phyloP scores from a whole-genome alignment of 2,888 invertebrate genomes.

The Geophilus truncorum region DNA sequence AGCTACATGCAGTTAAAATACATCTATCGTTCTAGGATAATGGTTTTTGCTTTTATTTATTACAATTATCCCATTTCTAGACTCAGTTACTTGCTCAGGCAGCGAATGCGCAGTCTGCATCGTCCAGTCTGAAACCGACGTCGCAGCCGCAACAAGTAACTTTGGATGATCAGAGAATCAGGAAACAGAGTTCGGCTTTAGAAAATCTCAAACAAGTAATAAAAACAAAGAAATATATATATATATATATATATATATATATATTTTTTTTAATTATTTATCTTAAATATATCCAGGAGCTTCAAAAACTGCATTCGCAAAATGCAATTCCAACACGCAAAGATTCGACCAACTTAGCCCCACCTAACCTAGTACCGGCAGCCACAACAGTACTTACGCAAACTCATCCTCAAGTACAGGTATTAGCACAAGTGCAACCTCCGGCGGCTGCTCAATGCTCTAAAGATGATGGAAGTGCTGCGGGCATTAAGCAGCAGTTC shows the following conservation, averaged over 20 bases:
- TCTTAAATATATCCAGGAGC: background rate
- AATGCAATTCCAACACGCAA: constrained; percentile 33
- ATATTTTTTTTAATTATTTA: no score
- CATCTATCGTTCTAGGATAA: background rate
- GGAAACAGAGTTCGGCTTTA: constrained; percentile 35
- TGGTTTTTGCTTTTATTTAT: background rate
- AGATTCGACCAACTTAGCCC: constrained; percentile 19
- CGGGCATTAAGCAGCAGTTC: background rate
- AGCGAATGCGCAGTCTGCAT: constrained; percentile 30
- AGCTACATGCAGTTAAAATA: background rate
- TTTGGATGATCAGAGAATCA: constrained; percentile 28
- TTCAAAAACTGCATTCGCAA: constrained; percentile 37
- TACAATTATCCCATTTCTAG: background rate
- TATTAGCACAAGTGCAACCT: background rate
- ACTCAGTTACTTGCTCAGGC: constrained; percentile 34
- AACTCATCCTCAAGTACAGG: constrained; percentile 15
- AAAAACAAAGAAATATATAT: background rate
- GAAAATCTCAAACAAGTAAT: constrained; percentile 37
- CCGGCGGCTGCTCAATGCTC: background rate
- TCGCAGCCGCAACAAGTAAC: constrained; percentile 19
- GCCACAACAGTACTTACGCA: background rate
- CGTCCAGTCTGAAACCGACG: constrained; percentile 27
- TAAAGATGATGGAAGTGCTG: background rate
- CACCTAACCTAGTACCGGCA: background rate
- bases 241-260: no score